These are phyloP conservation scores for Synergus gifuensis DNA, from an alignment of 2,888 invertebrate genomes.

Conservation along the genomic window DNA sequence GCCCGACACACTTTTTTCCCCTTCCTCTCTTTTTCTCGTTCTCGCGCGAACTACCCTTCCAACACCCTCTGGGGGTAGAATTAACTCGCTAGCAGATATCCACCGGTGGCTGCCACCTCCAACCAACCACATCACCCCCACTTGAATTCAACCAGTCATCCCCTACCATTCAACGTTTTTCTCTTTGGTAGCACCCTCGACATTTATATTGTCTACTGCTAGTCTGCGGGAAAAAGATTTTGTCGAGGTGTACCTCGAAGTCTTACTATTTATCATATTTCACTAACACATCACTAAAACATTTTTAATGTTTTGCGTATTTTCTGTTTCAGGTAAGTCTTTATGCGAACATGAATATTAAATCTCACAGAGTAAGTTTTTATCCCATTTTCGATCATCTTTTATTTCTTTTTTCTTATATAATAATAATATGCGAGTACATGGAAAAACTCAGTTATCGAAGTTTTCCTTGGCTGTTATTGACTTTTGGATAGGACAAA, in stretches of 20 bases:
- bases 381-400: too few species aligned
- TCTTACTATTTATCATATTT: background rate
- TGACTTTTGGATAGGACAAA: too few species aligned
- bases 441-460: too few species aligned
- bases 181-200: conserved; percentile 47
- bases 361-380: background rate
- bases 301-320: background rate
- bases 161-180: conserved; percentile 52
- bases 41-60: conserved; percentile 50
- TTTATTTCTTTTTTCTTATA: too few species aligned
- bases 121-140: conserved; percentile 43
- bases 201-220: conserved; percentile 55
- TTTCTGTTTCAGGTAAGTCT: background rate
- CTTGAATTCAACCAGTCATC: conserved; percentile 42
- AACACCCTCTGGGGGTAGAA: conserved; percentile 69
- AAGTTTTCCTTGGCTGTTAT: too few species aligned
- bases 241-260: background rate
- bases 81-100: conserved; percentile 76
- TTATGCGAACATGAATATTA: background rate
- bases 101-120: conserved; percentile 56
- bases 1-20: conserved; percentile 58
- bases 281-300: too few species aligned
- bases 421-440: too few species aligned
- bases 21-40: conserved; percentile 51
- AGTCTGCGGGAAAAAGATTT: conserved; percentile 47